Evolutionary conservation across 2,797 vertebrate species (phyloP).

Genomic region (Mycteria americana): DNA sequence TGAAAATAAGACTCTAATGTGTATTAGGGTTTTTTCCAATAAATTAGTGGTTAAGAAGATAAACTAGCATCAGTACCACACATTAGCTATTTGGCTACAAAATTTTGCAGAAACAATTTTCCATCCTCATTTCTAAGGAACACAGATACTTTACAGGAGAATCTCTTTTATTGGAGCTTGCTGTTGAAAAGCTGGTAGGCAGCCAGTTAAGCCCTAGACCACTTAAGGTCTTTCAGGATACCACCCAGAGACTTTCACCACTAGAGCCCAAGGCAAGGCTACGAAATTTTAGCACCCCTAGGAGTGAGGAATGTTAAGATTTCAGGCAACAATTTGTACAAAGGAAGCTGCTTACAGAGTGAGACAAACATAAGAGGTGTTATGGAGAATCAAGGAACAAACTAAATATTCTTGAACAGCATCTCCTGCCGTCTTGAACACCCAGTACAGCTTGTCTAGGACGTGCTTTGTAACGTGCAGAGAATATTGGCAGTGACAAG

Average conservation of each 20-base stretch:
- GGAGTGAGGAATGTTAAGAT: neutral
- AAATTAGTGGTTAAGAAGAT: neutral
- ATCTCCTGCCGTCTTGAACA: neutral
- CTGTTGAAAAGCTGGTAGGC: neutral
- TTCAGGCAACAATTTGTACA: neutral
- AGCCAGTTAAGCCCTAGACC: neutral
- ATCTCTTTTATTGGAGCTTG: neutral
- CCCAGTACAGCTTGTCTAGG: neutral
- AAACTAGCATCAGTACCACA: neutral
- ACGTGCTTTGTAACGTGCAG: neutral
- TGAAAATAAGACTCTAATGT: neutral
- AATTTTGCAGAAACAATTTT: neutral
- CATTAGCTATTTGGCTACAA: neutral
- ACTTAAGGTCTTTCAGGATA: neutral
- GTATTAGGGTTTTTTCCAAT: neutral
- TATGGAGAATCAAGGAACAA: neutral
- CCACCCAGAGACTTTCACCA: neutral
- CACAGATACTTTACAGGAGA: neutral
- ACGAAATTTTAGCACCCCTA: neutral
- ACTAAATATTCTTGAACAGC: neutral
- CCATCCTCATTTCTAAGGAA: neutral
- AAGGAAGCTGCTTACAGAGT: neutral
- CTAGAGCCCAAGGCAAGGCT: neutral
- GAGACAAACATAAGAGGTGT: neutral
- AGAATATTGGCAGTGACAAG: neutral